phyloP scores from a whole-genome alignment of 2,113 vertebrate genomes.

The human (Homo sapiens) region DNA sequence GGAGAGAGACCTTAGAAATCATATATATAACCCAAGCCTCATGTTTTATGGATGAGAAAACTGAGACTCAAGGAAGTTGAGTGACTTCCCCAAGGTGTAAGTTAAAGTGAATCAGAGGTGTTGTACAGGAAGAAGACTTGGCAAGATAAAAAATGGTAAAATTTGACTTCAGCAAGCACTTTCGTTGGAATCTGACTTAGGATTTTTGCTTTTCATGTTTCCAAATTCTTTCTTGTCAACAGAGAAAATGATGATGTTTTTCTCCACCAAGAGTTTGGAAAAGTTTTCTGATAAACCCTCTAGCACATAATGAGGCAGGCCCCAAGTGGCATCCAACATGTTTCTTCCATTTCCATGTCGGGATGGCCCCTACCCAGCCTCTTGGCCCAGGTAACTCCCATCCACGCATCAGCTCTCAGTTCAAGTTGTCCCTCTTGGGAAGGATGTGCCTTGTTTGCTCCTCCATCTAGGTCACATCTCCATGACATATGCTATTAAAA shows the following conservation, averaged over 20 bases:
- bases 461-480: not conserved
- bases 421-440: not conserved
- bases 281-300: not conserved
- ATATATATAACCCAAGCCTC: not conserved
- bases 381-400: not conserved
- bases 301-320: not conserved
- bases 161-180: not conserved
- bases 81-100: not conserved
- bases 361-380: not conserved
- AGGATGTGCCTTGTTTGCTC: not conserved
- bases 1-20: not conserved
- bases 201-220: not conserved
- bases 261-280: not conserved
- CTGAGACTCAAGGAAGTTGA: not conserved
- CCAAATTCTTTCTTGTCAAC: not conserved
- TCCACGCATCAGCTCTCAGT: not conserved
- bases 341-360: accelerated
- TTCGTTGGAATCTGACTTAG: not conserved
- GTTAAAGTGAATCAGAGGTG: not conserved
- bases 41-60: slow-evolving; percentile 29
- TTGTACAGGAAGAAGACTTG: not conserved
- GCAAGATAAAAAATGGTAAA: not conserved
- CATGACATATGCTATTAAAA: not conserved
- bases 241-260: not conserved
- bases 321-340: not conserved